Evolutionary conservation across 2,113 vertebrate species (phyloP).

Genomic region (Spizaetus ornatus): DNA sequence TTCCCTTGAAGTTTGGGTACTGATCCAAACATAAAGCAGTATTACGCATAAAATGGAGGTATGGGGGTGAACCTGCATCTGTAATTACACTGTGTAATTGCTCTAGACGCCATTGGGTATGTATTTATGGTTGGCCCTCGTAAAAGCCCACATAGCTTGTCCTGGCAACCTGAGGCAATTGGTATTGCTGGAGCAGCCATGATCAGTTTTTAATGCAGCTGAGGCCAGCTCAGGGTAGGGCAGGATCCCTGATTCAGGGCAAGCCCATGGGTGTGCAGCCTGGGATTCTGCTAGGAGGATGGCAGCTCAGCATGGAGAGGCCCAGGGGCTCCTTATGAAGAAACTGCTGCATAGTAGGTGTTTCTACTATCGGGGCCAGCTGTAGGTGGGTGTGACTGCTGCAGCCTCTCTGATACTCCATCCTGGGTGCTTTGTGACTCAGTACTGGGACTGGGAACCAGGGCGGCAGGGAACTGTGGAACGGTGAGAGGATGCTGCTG

Average conservation of each 20-base stretch:
- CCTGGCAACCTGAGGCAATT: accelerated
- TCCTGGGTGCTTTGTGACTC: background rate
- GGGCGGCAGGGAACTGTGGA: background rate
- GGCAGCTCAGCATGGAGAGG: accelerated
- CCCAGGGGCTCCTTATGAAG: background rate
- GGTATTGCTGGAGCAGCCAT: background rate
- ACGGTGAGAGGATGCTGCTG: background rate
- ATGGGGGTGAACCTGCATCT: background rate
- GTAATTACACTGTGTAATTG: background rate
- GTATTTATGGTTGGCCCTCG: background rate
- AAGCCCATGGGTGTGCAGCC: background rate
- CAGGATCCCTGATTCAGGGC: background rate
- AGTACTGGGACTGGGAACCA: background rate
- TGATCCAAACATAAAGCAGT: background rate
- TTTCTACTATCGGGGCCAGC: background rate
- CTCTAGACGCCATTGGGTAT: accelerated
- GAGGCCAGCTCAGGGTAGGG: background rate
- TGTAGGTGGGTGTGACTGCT: background rate
- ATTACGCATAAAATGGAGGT: background rate
- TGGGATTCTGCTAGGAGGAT: background rate
- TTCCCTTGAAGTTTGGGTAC: background rate
- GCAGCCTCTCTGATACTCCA: background rate
- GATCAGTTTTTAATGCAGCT: background rate
- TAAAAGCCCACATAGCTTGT: accelerated
- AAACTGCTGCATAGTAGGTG: accelerated